Evolutionary conservation across 1,140 invertebrate genomes (phyloP).

Genomic region (Eriosoma lanigerum): DNA sequence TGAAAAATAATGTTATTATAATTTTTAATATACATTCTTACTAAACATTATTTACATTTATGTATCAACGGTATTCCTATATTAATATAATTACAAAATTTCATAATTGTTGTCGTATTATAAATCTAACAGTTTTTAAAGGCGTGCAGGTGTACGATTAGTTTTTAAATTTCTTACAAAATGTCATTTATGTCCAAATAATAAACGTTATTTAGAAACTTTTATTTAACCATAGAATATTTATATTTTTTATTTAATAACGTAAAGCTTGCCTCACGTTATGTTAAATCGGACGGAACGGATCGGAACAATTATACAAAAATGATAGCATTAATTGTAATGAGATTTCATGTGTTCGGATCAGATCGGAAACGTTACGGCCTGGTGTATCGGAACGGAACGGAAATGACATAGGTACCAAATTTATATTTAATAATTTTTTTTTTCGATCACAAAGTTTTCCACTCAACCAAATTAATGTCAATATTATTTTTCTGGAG

Average conservation of each 20-base stretch:
- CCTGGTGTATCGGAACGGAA: too few relatives aligned
- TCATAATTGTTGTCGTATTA: background rate
- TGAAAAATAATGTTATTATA: background rate
- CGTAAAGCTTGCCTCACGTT: too few relatives aligned
- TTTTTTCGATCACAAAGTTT: too few relatives aligned
- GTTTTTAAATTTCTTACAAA: constrained; percentile 19
- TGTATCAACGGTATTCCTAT: background rate
- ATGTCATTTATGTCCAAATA: background rate
- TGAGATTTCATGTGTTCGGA: background rate
- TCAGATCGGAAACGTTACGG: too few relatives aligned
- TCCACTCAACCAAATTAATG: too few relatives aligned
- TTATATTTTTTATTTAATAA: background rate
- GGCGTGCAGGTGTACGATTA: background rate
- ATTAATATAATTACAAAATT: background rate
- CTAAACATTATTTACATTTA: background rate
- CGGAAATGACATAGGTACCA: too few relatives aligned
- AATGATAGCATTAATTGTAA: background rate
- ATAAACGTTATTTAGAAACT: background rate
- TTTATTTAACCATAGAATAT: constrained; percentile 9
- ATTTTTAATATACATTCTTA: background rate
- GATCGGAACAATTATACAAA: too few relatives aligned
- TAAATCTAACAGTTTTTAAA: background rate
- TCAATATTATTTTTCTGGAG: too few relatives aligned
- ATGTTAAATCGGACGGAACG: too few relatives aligned
- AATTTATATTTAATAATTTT: too few relatives aligned